Evolutionary conservation across 2,888 invertebrate genomes (phyloP).

Genomic region (Lamproptera curius): DNA sequence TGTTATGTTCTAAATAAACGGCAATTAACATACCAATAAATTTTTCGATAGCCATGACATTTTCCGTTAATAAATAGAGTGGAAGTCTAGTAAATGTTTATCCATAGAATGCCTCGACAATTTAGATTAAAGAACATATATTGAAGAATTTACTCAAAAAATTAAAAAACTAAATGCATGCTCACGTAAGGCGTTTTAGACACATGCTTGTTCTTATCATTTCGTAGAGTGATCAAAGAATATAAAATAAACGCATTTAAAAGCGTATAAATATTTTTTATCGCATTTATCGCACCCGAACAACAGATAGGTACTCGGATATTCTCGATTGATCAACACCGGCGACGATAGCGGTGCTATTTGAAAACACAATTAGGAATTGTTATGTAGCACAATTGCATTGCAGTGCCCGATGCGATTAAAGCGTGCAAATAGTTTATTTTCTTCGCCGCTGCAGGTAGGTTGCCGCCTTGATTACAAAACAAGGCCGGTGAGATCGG

Average conservation of each 20-base stretch:
- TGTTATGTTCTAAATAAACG: too few relatives aligned
- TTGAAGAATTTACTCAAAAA: too few relatives aligned
- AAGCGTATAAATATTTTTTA: conserved; percentile 2
- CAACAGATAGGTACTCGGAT: conserved; percentile 1
- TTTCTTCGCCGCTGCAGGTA: conserved; percentile 43
- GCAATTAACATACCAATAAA: too few relatives aligned
- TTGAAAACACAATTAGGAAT: conserved; percentile 10
- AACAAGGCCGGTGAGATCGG: conserved; percentile 38
- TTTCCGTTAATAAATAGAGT: too few relatives aligned
- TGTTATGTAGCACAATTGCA: conserved; percentile 22
- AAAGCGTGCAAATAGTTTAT: conserved; percentile 32
- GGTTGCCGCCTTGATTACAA: conserved; percentile 37
- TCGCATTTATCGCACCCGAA: conserved; percentile 8
- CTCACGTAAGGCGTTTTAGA: too few relatives aligned
- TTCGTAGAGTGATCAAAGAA: not conserved
- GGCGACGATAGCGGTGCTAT: conserved; percentile 3
- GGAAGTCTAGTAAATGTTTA: too few relatives aligned
- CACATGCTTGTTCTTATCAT: too few relatives aligned
- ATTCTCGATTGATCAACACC: conserved; percentile 9
- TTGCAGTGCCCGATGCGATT: conserved; percentile 30
- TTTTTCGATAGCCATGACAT: too few relatives aligned
- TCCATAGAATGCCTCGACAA: too few relatives aligned
- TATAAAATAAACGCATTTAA: not conserved
- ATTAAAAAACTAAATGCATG: too few relatives aligned
- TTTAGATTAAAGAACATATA: too few relatives aligned